Base-by-base conservation (phyloP, 2,113 vertebrate genomes). In the Mustela lutreola region DNA sequence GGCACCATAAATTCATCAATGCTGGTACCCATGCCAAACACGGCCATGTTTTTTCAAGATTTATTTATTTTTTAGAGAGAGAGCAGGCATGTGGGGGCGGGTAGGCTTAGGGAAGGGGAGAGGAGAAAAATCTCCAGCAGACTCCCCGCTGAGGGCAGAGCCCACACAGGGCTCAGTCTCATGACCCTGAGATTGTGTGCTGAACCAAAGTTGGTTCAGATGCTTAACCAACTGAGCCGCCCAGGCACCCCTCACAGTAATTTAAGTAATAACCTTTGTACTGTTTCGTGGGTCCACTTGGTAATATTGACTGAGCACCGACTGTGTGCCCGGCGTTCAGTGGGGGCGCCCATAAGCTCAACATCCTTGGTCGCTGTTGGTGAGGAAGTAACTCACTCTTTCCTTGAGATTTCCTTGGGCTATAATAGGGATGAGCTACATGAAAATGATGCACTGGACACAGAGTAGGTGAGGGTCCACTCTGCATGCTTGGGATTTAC, bases 311-410 rank as follows among this genome's bases (percentile, higher is more conserved):
- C 0, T 10, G 60, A 76, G n/a, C 1, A 31, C 15, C 42, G 78
- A 4, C 8, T 1, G 48, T 11, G 0, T 33, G 42, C 2, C 39
- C 14, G 60, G 56, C 0, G 14, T 67, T 76, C 42, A 31, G 4
- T 7, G 10, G 50, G 36, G n/a, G n/a, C 1, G 7, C 67, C 48
- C 60, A 18, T 7, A 60, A 45, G 1, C 15, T 76, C 14, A 7
- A 28, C 0, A 24, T 21, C 16, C 11, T 7, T 84, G 73, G 42
- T 45, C 42, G 16, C 7, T 48, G 42, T 16, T 80, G 33, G 7
- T 56, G 48, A 58, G 33, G 16, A 60, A 75, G 18, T 28, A 11
- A 62, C 8, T 65, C 45, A 33, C 16, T 79, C 42, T 14, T 75
- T 53, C 1, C 75, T n/a, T 94, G 53, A 31, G 5, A 26, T 63